Base-by-base conservation (phyloP, 2,888 invertebrate genomes). In the Tenthredo mesomela region DNA sequence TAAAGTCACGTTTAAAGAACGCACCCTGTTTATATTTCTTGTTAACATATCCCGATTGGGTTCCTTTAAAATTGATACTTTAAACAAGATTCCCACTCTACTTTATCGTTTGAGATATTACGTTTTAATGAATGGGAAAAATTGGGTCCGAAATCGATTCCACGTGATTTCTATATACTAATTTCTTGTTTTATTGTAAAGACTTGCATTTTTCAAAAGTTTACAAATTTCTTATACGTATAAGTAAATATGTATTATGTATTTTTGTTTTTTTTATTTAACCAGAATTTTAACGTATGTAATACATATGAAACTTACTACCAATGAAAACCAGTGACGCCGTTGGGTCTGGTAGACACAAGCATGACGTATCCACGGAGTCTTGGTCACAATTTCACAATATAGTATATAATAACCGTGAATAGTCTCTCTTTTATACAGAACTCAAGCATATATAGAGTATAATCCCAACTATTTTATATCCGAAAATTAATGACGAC, bases 301-400 rank as follows among this genome's bases (percentile, higher is more conserved):
- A 47, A 47, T 15, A 47, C 47, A 47, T 3, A 15, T 29, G 29
- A 12, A 3, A 15, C 15, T 47, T n/a, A n/a, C 54, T 54, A 54
- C 71, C 9, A n/a, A 33, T 5, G 71, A 37, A 9, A n/a, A 25
- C 61, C 25, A 21, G n/a, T 40, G 71, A 40, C 71, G 71, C 71
- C 71, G 71, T 71, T 71, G 18, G 21, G 71, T 71, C 71, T 71
- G 71, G 33, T 40, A 9, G 37, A 71, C 71, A n/a, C n/a, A 7
- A 50, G 18, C 71, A 25, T 29, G n/a, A 40, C 71, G 71, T 71
- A 37, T 71, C n/a, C n/a, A 25, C 71, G 37, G n/a, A 40, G 15
- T 71, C 71, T 29, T 40, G 71, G n/a, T n/a, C 9, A 15, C 15
- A 7, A 21, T 71, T 71, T 33, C 71, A 40, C 37, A 71, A 71